phyloP scores from a whole-genome alignment of 1,140 invertebrate genomes.

The Dendroctonus ponderosae region DNA sequence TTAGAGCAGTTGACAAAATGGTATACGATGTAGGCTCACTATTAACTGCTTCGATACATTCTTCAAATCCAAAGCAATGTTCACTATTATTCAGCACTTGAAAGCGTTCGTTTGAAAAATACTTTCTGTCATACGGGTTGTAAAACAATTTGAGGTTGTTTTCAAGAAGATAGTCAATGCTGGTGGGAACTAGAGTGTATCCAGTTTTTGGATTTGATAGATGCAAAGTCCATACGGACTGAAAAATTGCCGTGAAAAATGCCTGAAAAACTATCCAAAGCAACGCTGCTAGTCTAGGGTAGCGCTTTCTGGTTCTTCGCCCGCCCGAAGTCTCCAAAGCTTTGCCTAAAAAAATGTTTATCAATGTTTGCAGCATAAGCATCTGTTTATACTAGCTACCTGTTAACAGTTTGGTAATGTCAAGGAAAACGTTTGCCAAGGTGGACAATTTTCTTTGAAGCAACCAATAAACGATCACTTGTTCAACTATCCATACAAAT shows the following conservation, averaged over 20 bases:
- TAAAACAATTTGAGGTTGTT: neutral
- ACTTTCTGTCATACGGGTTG: neutral
- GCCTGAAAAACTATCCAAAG: neutral
- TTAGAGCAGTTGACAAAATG: neutral
- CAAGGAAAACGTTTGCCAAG: too few relatives aligned
- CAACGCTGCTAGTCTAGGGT: neutral
- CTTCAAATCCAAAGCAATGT: neutral
- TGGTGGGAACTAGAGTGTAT: neutral
- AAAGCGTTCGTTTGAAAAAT: neutral
- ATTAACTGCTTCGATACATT: constrained; percentile 1
- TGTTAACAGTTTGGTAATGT: too few relatives aligned
- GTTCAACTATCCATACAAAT: too few relatives aligned
- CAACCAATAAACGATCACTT: too few relatives aligned
- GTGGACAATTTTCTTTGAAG: too few relatives aligned
- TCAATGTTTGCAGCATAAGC: too few relatives aligned
- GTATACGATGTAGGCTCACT: neutral
- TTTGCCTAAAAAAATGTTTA: too few relatives aligned
- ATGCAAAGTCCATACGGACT: neutral
- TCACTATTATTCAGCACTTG: neutral
- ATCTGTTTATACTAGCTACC: too few relatives aligned
- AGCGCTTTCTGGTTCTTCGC: too few relatives aligned
- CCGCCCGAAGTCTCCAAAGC: too few relatives aligned
- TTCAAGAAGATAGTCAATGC: neutral
- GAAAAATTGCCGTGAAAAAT: neutral
- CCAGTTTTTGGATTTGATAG: neutral